Evolutionary conservation across 2,888 invertebrate genomes (phyloP).

Genomic region (Harpagoxenus sublaevis): DNA sequence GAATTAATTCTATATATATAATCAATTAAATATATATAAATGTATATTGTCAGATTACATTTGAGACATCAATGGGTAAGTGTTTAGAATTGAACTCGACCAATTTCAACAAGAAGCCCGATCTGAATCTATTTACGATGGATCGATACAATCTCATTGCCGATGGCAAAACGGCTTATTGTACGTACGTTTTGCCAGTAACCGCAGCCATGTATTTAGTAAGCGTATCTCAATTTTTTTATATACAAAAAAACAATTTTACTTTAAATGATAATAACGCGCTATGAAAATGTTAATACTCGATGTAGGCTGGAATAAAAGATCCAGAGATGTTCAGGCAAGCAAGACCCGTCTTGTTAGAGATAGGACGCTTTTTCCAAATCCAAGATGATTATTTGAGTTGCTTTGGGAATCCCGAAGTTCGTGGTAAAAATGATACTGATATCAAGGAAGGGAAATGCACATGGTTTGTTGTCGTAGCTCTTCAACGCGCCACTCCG

Average conservation of each 20-base stretch:
- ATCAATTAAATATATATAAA: too few species aligned
- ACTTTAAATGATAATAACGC: not conserved
- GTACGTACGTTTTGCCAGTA: slow-evolving; percentile 97
- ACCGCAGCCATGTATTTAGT: slow-evolving; percentile 91
- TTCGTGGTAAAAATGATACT: slow-evolving; percentile 96
- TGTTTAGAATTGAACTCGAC: slow-evolving; percentile 91
- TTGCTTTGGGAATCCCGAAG: slow-evolving; percentile 94
- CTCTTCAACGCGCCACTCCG: slow-evolving; percentile 92
- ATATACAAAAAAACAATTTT: not conserved
- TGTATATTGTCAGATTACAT: slow-evolving; percentile 83
- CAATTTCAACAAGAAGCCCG: slow-evolving; percentile 88
- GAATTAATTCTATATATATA: too few species aligned
- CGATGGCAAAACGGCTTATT: slow-evolving; percentile 97
- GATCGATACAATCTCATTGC: slow-evolving; percentile 95
- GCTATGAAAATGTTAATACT: not conserved
- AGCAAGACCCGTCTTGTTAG: slow-evolving; percentile 94
- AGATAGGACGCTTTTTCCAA: slow-evolving; percentile 88
- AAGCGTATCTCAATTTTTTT: not conserved
- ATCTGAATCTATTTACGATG: slow-evolving; percentile 92
- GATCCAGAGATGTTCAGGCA: slow-evolving; percentile 94
- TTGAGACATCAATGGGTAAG: slow-evolving; percentile 94
- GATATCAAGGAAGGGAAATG: slow-evolving; percentile 99
- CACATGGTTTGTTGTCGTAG: slow-evolving; percentile 97
- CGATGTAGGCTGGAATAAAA: slow-evolving; percentile 87
- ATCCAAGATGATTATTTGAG: slow-evolving; percentile 96